phyloP scores from a whole-genome alignment of 2,888 invertebrate genomes.

The Trichogramma evanescens region DNA sequence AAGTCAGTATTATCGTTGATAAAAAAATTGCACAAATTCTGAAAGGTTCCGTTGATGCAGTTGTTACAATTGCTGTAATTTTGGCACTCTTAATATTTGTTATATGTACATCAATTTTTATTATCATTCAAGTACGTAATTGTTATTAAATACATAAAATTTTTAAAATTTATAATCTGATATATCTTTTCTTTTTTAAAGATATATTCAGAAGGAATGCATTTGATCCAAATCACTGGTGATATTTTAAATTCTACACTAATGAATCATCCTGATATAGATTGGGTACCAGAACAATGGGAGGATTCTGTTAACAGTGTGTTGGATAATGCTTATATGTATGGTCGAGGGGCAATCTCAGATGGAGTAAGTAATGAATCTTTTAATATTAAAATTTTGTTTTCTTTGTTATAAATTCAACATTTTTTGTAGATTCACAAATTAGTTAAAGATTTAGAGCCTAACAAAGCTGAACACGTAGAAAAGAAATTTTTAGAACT shows the following conservation, averaged over 20 bases:
- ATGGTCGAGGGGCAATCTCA: conserved; percentile 85
- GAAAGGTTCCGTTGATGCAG: conserved; percentile 74
- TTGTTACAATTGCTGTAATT: conserved; percentile 80
- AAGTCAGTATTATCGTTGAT: conserved; percentile 62
- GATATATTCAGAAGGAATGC: conserved; percentile 91
- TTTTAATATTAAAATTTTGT: background rate
- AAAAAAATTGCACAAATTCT: conserved; percentile 57
- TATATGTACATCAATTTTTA: conserved; percentile 72
- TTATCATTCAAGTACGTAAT: conserved; percentile 66
- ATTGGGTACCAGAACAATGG: conserved; percentile 72
- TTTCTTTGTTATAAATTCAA: background rate
- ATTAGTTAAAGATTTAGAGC: conserved; percentile 72
- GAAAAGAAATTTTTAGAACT: conserved; percentile 85
- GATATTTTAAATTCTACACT: conserved; percentile 83
- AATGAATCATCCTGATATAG: conserved; percentile 78
- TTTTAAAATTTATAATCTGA: conserved; percentile 29
- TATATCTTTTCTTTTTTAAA: conserved; percentile 44
- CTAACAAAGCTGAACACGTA: conserved; percentile 70
- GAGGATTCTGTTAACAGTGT: conserved; percentile 82
- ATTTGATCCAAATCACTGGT: conserved; percentile 80
- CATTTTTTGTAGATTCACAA: conserved; percentile 58
- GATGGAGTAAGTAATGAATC: conserved; percentile 59
- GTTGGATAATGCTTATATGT: conserved; percentile 86
- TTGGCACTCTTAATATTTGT: conserved; percentile 74
- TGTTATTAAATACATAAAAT: background rate